Evolutionary conservation across 2,797 vertebrate genomes (phyloP).

Genomic region (Myotis daubentonii): DNA sequence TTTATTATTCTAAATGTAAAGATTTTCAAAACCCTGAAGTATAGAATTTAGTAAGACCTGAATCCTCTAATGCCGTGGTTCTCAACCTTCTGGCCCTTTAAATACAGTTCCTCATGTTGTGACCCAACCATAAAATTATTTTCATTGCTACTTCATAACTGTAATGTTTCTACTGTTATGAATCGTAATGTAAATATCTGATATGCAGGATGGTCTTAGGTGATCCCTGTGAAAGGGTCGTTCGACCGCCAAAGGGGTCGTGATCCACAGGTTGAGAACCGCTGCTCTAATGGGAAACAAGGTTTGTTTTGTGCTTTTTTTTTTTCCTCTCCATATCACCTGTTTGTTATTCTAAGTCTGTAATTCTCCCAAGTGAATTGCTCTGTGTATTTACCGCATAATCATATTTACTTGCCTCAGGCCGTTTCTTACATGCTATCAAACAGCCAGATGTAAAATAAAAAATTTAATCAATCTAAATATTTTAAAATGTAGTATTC

Average conservation of each 20-base stretch:
- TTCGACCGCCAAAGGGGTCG: too few species aligned
- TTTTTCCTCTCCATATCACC: neutral
- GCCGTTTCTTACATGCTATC: constrained; percentile 7
- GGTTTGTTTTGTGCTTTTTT: neutral
- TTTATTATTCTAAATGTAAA: constrained; percentile 26
- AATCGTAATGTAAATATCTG: too few species aligned
- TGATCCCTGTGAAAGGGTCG: too few species aligned
- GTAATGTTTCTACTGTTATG: too few species aligned
- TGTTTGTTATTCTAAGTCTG: constrained; percentile 38
- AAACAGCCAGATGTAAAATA: constrained; percentile 45
- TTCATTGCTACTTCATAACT: too few species aligned
- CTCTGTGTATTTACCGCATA: constrained; percentile 11
- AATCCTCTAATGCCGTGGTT: neutral
- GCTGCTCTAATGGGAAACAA: neutral
- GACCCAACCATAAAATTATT: too few species aligned
- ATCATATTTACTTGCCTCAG: constrained; percentile 19
- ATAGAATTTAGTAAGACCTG: neutral
- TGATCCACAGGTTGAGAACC: too few species aligned
- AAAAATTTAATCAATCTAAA: constrained; percentile 2
- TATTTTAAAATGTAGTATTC: neutral
- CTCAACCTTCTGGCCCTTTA: too few species aligned
- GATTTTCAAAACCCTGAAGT: constrained; percentile 11
- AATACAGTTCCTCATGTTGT: too few species aligned
- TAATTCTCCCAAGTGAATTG: constrained; percentile 10
- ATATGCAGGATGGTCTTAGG: too few species aligned